Base-by-base conservation (phyloP, 1,140 invertebrate species). In the Prorops nasuta region DNA sequence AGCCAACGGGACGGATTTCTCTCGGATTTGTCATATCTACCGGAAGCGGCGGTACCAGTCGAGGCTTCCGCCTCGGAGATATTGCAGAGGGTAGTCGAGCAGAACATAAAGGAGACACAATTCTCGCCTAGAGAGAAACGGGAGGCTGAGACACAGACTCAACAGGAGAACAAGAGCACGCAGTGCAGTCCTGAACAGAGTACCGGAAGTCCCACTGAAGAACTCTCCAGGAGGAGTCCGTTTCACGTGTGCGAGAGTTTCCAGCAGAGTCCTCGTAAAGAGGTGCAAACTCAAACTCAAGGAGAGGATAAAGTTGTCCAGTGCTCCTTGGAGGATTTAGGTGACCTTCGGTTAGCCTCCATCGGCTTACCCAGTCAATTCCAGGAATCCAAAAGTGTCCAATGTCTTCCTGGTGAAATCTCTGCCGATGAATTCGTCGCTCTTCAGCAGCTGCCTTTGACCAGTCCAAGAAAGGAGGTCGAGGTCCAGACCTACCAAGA, bases 401-500 rank as follows among this genome's bases (percentile, higher is more conserved):
- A 75, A 54, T 75, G 69, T 47, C 12, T 63, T 0, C 60, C 60
- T 1, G 48, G 35, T 10, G 58, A 61, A 7, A 52, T 61, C 2
- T 35, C 52, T 3, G 8, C 9, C n/a, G n/a, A n/a, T n/a, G n/a
- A n/a, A n/a, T n/a, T n/a, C n/a, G n/a, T n/a, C n/a, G 4, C 24
- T 10, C 4, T 4, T 28, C 24, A 37, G 3, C 44, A 35, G n/a
- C 34, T 10, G 16, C 37, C 46, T 3, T 41, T 39, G 18, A 52
- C 31, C 2, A 64, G 63, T 45, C 54, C 62, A 0, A 47, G 64
- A 1, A 63, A 54, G 3, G 71, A 74, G 21, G 70, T 42, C 16
- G 63, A 71, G 34, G 70, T 72, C 16, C 72, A 74, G 37, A 74
- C 72, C 10, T 71, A 63, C 10, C 71, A 71, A 50, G 70, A 72